phyloP scores from a whole-genome alignment of 2,797 vertebrate genomes.

The Vespertilio murinus region DNA sequence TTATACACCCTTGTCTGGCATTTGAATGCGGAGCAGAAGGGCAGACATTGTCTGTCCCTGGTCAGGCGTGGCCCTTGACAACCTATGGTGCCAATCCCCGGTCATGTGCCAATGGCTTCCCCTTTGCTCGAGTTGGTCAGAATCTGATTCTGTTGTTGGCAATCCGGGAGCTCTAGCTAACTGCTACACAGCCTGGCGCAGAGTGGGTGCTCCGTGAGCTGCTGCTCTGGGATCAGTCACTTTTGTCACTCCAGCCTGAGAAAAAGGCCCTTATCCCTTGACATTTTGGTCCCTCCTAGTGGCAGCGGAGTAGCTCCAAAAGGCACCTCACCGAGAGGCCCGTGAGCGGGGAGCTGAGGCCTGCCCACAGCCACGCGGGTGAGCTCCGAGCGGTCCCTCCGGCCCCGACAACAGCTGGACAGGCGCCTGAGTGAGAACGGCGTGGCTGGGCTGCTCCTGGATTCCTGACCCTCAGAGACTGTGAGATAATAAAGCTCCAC shows the following conservation, averaged over 20 bases:
- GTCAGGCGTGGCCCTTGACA: neutral
- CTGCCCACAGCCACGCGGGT: neutral
- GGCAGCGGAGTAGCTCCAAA: neutral
- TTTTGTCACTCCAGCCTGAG: neutral
- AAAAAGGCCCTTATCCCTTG: neutral
- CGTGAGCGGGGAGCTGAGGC: neutral
- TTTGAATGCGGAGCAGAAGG: neutral
- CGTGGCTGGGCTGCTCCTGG: neutral
- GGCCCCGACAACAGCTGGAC: neutral
- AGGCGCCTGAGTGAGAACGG: neutral
- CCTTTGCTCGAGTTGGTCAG: neutral
- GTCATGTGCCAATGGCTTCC: neutral
- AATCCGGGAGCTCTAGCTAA: neutral
- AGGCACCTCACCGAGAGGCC: neutral
- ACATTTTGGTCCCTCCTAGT: neutral
- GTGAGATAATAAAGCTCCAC: neutral
- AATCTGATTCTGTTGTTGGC: conserved; percentile 23
- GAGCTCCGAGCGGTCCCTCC: neutral
- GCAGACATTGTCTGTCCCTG: neutral
- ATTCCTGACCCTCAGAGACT: neutral
- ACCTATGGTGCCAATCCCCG: neutral
- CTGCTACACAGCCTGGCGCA: neutral
- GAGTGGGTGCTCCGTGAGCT: neutral
- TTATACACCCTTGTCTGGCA: neutral
- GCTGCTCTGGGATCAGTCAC: neutral